Percentiles rank a stretch among this genome's conserved stretches.
phyloP scores from a whole-genome alignment of 2,113 vertebrate genomes.

The Anarhynchus alexandrinus region DNA sequence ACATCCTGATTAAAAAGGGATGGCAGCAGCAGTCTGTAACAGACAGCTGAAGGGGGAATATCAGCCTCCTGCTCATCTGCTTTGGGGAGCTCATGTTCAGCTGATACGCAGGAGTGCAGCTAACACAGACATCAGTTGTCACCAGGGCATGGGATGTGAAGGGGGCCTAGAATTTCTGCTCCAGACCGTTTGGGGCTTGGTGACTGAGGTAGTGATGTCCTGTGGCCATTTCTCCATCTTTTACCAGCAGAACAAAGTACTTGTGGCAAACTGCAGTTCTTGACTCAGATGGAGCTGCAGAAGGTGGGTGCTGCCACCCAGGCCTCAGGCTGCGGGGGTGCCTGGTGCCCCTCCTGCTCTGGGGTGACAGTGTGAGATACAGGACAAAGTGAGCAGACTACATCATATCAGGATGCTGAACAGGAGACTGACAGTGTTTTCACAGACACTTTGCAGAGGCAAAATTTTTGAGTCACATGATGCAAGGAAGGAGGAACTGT shows the following conservation, averaged over 20 bases:
- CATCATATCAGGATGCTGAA: background rate
- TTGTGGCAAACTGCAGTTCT: background rate
- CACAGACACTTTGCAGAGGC: background rate
- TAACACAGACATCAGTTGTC: background rate
- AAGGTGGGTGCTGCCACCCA: too few relatives aligned
- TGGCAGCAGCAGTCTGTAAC: background rate
- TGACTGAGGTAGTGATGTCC: background rate
- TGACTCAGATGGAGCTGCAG: background rate
- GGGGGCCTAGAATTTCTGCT: background rate
- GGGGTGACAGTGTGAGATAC: background rate
- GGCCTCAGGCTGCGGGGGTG: too few relatives aligned
- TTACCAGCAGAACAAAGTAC: background rate
- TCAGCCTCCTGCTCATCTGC: background rate
- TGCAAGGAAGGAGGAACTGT: background rate
- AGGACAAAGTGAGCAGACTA: background rate
- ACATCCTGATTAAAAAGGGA: background rate
- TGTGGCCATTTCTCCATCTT: background rate
- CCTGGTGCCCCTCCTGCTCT: background rate
- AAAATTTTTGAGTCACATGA: background rate
- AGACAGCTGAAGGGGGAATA: background rate
- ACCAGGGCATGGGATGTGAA: background rate
- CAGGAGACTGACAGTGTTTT: background rate
- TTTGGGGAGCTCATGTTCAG: background rate
- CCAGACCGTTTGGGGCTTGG: background rate
- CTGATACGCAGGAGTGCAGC: background rate